Base-by-base conservation (phyloP, 1,140 invertebrate species). In the Diploscapter pachys region DNA sequence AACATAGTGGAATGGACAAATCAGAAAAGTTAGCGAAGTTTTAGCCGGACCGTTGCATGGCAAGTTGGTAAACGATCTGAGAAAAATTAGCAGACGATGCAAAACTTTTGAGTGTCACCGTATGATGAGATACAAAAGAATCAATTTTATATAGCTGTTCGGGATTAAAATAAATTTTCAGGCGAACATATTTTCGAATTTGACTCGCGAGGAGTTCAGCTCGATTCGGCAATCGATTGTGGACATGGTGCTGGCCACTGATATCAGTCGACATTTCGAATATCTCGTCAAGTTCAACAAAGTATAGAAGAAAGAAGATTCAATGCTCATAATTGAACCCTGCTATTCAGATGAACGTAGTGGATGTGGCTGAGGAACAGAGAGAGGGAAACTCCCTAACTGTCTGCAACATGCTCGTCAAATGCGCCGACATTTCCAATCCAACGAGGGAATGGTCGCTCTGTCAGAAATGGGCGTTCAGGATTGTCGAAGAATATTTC, bases 401-500 rank as follows among this genome's bases (percentile, higher is more conserved):
- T 48, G 79, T 85, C 66, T 85, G 83, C 64, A 79, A 85, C 56
- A 85, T 85, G 83, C 71, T 84, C 78, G 76, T 85, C 67, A 85
- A 85, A 73, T 86, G 84, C 67, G 83, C 84, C 9, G 83, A 85
- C 66, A 86, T 85, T 66, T 77, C 77, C 9, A 85, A 85, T 76
- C 83, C 83, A 31, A 80, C 84, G 9, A 63, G 83, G 52, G 82
- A 81, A 56, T 85, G 83, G 83, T 71, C 77, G n/a, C 57, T 85
- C 11, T 86, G 84, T 69, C 77, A 83, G 64, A 56, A 80, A 72
- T 85, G 83, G 83, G 83, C 84, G 4, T 71, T 81, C 67, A 77
- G 83, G 5, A 85, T 85, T 69, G 83, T 85, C 55, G 75, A 86
- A 63, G 83, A 85, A 70, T 85, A 85, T 64, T 85, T 85, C 73